These are phyloP conservation scores for Parnassius apollo DNA, from an alignment of 2,888 invertebrate species.

Conservation along the genomic window DNA sequence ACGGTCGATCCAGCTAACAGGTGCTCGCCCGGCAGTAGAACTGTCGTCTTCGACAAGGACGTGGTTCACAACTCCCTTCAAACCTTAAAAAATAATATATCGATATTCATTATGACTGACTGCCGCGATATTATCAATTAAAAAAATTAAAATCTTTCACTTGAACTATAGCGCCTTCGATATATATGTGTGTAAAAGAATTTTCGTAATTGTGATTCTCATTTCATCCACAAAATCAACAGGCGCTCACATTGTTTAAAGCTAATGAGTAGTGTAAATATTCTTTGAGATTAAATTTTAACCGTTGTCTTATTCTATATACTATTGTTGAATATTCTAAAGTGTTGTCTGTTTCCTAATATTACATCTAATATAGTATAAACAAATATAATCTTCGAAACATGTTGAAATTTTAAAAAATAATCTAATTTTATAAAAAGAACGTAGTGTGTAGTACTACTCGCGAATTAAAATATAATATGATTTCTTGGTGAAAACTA, in stretches of 20 bases:
- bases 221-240: slow-evolving; percentile 63
- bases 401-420: slow-evolving; percentile 5
- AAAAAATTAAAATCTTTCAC: slow-evolving; percentile 27
- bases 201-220: slow-evolving; percentile 29
- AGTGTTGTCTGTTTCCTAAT: slow-evolving; percentile 51
- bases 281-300: slow-evolving; percentile 52
- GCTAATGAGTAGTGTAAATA: slow-evolving; percentile 42
- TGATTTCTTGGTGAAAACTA: slow-evolving; percentile 12
- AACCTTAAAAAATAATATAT: slow-evolving; percentile 36
- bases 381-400: slow-evolving; percentile 26
- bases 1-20: slow-evolving; percentile 77
- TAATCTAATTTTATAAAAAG: background rate
- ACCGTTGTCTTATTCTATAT: slow-evolving; percentile 49
- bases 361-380: slow-evolving; percentile 44
- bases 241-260: slow-evolving; percentile 55
- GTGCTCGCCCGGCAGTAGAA: slow-evolving; percentile 73
- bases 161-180: background rate
- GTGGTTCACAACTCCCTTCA: slow-evolving; percentile 36
- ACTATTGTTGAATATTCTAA: slow-evolving; percentile 49
- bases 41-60: slow-evolving; percentile 48
- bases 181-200: slow-evolving; percentile 38
- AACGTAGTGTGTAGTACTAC: background rate
- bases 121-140: slow-evolving; percentile 42
- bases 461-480: slow-evolving; percentile 1
- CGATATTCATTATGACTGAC: slow-evolving; percentile 52